Percentiles rank a stretch among this genome's conserved stretches.
These are phyloP conservation scores for Actinernus sp. DNA, from an alignment of 92 coral and sea anemone species.

Conservation along the genomic window DNA sequence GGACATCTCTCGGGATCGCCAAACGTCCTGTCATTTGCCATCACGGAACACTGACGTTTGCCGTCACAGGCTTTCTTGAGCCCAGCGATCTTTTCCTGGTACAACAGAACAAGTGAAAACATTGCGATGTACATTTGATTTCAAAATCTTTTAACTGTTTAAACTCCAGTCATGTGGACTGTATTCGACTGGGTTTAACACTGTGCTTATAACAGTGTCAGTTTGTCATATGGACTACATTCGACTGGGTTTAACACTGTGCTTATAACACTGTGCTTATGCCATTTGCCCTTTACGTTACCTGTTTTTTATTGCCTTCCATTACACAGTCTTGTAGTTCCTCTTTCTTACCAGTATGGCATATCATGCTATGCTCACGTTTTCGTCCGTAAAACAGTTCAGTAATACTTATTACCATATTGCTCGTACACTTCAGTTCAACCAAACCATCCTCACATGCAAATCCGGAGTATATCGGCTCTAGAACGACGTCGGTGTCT, in stretches of 20 bases:
- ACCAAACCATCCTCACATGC: not conserved
- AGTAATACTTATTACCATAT: not conserved
- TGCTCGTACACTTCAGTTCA: not conserved
- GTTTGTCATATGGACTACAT: no score
- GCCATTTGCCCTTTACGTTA: no score
- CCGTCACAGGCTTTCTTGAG: conserved; percentile 24
- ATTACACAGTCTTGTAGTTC: not conserved
- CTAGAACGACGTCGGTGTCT: no score
- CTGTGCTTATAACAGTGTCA: no score
- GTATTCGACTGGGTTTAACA: no score
- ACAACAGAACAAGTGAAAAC: not conserved
- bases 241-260: no score
- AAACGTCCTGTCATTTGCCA: conserved; percentile 6
- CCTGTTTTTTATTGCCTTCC: not conserved
- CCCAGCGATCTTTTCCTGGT: conserved; percentile 7
- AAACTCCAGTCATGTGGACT: no score
- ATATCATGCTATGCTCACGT: not conserved
- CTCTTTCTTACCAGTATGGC: not conserved
- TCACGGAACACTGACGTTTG: not conserved
- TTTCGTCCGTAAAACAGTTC: conserved; percentile 19
- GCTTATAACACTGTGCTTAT: no score
- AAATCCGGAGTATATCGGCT: not conserved
- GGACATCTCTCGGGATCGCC: conserved; percentile 10
- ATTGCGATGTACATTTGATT: no score
- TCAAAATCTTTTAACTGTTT: no score